Conservation (phyloP, 2,113 vertebrate species). For the Ammospiza nelsoni region DNA sequence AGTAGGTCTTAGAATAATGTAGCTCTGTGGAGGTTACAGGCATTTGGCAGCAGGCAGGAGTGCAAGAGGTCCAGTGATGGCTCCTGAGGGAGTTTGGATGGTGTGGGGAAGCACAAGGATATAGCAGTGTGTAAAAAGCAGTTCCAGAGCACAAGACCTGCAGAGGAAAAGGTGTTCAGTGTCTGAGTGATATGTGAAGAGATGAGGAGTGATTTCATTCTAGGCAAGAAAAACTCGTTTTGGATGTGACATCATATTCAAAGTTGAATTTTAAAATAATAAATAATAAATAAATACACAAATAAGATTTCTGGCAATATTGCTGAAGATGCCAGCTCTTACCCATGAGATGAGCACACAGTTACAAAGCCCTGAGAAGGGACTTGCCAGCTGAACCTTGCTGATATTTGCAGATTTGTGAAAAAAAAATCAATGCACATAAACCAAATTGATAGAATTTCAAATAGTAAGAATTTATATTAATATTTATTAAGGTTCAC, state of each 20-base stretch:
- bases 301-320: neutral
- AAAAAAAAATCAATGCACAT: neutral
- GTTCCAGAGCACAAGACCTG: neutral
- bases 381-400: neutral
- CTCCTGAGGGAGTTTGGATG: neutral
- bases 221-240: neutral
- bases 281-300: neutral
- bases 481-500: slow-evolving; percentile 1
- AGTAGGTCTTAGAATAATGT: neutral
- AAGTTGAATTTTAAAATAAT: neutral
- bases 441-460: neutral
- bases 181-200: neutral
- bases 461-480: neutral
- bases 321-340: neutral
- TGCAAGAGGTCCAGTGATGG: neutral
- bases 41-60: neutral
- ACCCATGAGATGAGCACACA: neutral
- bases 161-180: neutral
- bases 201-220: neutral
- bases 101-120: neutral
- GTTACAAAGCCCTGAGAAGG: fast-evolving
- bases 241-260: neutral
- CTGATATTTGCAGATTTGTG: neutral
- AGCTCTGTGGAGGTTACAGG: neutral
- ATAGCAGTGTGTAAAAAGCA: neutral